Evolutionary conservation across 2,888 invertebrate species (phyloP).

Genomic region (Andrena dorsata): DNA sequence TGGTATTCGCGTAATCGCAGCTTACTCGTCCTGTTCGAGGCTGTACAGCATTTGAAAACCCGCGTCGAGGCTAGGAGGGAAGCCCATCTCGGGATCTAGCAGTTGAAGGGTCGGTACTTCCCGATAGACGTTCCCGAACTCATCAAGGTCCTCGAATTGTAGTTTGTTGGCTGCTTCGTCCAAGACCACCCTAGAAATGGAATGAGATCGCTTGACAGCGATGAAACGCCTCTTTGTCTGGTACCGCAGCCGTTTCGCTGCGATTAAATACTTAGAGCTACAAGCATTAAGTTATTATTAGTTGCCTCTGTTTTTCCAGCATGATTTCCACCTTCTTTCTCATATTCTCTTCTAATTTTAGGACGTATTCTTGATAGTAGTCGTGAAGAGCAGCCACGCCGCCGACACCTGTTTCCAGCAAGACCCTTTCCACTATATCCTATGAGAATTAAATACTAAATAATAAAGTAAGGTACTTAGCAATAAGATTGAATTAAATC

Average conservation of each 20-base stretch:
- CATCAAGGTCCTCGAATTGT: slow-evolving; percentile 82
- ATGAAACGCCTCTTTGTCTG: neutral
- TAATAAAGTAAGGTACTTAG: neutral
- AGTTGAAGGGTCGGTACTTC: slow-evolving; percentile 83
- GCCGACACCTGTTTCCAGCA: slow-evolving; percentile 88
- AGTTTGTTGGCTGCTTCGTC: slow-evolving; percentile 81
- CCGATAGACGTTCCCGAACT: slow-evolving; percentile 81
- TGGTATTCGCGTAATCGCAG: slow-evolving; percentile 38
- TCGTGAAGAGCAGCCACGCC: slow-evolving; percentile 87
- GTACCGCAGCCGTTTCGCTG: slow-evolving; percentile 1
- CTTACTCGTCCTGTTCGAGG: slow-evolving; percentile 87
- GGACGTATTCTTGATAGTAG: slow-evolving; percentile 86
- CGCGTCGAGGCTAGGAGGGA: slow-evolving; percentile 87
- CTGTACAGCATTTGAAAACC: slow-evolving; percentile 89
- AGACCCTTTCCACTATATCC: slow-evolving; percentile 88
- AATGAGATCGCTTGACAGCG: slow-evolving; percentile 19
- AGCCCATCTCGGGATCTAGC: slow-evolving; percentile 83
- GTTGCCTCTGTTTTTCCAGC: slow-evolving; percentile 79
- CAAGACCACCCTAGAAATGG: slow-evolving; percentile 78
- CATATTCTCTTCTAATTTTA: slow-evolving; percentile 79
- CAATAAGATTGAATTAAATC: neutral
- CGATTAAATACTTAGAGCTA: slow-evolving; percentile 73
- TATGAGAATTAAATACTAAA: slow-evolving; percentile 73
- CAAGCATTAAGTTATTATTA: slow-evolving; percentile 77
- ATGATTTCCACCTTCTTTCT: slow-evolving; percentile 78